These are phyloP conservation scores for Acronicta alni DNA, from an alignment of 2,888 invertebrate genomes.

Conservation along the genomic window DNA sequence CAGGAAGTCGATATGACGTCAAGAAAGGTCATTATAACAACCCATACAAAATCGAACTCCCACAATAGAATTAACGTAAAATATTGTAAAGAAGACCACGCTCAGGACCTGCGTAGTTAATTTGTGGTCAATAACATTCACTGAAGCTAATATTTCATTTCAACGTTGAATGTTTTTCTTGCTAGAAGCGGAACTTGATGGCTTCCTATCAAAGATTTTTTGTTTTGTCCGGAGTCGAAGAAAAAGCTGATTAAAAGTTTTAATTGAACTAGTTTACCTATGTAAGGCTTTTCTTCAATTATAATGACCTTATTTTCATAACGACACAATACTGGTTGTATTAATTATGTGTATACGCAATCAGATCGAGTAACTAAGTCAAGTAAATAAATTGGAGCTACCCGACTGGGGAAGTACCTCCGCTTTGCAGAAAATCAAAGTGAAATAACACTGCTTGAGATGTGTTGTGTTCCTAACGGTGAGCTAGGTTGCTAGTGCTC, in stretches of 20 bases:
- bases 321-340: no score
- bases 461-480: no score
- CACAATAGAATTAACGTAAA: not conserved
- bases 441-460: no score
- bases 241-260: constrained; percentile 13
- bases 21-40: constrained; percentile 22
- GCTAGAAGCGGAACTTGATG: not conserved
- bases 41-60: constrained; percentile 3
- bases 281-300: constrained; percentile 4
- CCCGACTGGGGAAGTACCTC: no score
- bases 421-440: no score
- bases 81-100: not conserved
- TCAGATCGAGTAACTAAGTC: not conserved
- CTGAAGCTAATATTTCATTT: not conserved
- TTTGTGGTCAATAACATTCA: constrained; percentile 5
- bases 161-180: not conserved
- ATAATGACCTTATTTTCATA: no score
- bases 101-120: not conserved
- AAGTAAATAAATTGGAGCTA: no score
- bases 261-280: constrained; percentile 9
- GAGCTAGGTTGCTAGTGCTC: no score
- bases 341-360: no score
- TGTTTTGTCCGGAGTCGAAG: constrained; percentile 2
- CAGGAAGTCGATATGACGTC: constrained; percentile 36
- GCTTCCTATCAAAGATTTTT: constrained; percentile 13